These are phyloP conservation scores for Amphibalanus amphitrite DNA, from an alignment of 1,140 invertebrate species.

Conservation along the genomic window DNA sequence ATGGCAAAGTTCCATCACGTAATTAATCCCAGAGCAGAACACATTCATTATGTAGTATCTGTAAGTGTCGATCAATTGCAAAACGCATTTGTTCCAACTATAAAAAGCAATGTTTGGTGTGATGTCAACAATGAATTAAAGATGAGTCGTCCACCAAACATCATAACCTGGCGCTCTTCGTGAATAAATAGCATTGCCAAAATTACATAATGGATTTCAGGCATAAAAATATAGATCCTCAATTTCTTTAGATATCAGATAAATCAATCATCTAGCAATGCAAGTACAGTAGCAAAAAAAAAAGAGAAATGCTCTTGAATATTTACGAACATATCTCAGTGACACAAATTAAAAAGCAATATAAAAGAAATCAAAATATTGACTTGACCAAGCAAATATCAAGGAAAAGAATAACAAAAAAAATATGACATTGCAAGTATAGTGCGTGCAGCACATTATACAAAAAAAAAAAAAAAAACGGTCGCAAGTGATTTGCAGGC, in stretches of 20 bases:
- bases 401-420: conserved; percentile 5
- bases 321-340: conserved; percentile 12
- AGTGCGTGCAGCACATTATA: no score
- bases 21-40: no score
- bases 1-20: no score
- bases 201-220: not conserved
- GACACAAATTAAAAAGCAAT: conserved; percentile 12
- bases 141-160: no score
- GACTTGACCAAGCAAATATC: not conserved
- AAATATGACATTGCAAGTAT: conserved; percentile 2
- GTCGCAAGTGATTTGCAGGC: not conserved
- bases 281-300: not conserved
- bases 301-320: conserved; percentile 10
- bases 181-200: not conserved
- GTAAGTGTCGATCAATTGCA: no score
- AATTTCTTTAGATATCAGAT: not conserved
- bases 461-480: conserved; percentile 7
- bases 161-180: no score
- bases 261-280: not conserved
- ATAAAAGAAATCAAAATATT: no score
- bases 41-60: no score
- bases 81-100: no score
- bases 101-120: no score
- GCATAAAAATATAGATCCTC: not conserved
- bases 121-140: no score